Conservation (phyloP, 2,797 vertebrate species). For the Helicolenus hilgendorfi region DNA sequence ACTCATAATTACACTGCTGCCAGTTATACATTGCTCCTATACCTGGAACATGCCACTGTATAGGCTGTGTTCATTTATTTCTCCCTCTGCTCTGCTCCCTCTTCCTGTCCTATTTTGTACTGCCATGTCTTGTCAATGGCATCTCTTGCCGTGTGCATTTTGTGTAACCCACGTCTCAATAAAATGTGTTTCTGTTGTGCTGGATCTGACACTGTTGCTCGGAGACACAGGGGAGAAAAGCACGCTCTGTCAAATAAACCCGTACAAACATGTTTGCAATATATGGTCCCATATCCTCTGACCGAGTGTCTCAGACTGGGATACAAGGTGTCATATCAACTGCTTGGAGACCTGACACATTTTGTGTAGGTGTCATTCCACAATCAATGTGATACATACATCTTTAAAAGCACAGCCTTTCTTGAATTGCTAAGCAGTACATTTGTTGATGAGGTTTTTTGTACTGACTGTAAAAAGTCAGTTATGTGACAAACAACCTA, state of each 20-base stretch:
- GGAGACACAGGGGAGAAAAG: not conserved
- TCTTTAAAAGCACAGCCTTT: not conserved
- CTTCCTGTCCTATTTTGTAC: not conserved
- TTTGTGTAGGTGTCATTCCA: not conserved
- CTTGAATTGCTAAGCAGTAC: not conserved
- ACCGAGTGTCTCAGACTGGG: not conserved
- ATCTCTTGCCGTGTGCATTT: not conserved
- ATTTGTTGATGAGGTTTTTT: not conserved
- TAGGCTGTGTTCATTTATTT: not conserved
- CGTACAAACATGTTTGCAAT: not conserved
- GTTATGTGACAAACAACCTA: not conserved
- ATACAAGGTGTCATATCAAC: not conserved
- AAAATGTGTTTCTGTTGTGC: not conserved
- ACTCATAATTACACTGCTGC: slow-evolving; percentile 12
- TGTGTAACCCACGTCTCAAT: slow-evolving; percentile 1
- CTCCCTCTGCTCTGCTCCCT: not conserved
- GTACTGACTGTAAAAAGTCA: not conserved
- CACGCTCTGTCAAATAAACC: not conserved
- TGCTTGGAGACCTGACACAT: not conserved
- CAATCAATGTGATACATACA: not conserved
- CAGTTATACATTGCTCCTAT: not conserved
- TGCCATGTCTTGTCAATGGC: not conserved
- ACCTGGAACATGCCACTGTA: not conserved
- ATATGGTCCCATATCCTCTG: not conserved
- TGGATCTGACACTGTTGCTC: not conserved